These are phyloP conservation scores for Pandemis heparana DNA, from an alignment of 2,888 invertebrate genomes.

Conservation along the genomic window DNA sequence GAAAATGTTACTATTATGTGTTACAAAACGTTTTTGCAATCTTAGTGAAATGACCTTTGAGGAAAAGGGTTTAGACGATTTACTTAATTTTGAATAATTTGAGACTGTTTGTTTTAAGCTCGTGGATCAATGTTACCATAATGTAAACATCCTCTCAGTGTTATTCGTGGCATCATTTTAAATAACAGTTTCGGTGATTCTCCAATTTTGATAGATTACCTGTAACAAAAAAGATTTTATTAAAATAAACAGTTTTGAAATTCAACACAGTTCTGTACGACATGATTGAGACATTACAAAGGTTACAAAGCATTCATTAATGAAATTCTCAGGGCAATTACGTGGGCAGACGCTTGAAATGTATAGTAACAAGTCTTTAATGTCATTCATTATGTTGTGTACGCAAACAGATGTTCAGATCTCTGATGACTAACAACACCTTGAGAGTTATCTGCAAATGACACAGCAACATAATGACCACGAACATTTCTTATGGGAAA, in stretches of 20 bases:
- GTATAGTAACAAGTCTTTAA: conserved; percentile 34
- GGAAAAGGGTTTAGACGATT: conserved; percentile 13
- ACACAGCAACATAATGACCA: conserved; percentile 49
- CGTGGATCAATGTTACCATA: no score
- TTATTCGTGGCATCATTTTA: no score
- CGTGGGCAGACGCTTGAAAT: conserved; percentile 25
- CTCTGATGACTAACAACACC: conserved; percentile 27
- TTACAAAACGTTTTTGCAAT: conserved; percentile 35
- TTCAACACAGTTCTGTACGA: background rate
- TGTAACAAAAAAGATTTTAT: conserved; percentile 49
- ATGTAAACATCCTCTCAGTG: no score
- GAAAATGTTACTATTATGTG: conserved; percentile 58
- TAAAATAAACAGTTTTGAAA: background rate
- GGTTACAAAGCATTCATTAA: conserved; percentile 11
- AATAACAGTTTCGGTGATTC: background rate
- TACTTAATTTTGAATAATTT: no score
- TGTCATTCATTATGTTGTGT: conserved; percentile 27
- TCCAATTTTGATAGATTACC: conserved; percentile 44
- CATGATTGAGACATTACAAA: conserved; percentile 1
- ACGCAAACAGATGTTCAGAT: conserved; percentile 37
- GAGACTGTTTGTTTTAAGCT: background rate
- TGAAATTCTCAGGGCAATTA: conserved; percentile 26
- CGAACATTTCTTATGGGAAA: conserved; percentile 65
- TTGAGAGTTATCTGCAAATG: conserved; percentile 32
- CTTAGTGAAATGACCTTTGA: background rate